Conservation (phyloP, 2,113 vertebrate genomes). For the Psophia crepitans region DNA sequence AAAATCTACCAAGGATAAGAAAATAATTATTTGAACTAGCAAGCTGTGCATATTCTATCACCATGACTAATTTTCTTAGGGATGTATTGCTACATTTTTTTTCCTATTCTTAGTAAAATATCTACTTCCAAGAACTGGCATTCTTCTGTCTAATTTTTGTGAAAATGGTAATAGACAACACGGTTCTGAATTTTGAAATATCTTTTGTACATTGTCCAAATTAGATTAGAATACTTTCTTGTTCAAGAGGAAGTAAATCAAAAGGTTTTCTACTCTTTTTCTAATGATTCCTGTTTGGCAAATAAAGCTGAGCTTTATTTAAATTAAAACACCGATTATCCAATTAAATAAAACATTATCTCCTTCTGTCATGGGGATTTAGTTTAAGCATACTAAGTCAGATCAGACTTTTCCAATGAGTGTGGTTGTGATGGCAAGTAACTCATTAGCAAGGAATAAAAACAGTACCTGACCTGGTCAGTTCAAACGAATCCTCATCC, state of each 20-base stretch:
- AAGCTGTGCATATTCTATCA: background rate
- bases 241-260: background rate
- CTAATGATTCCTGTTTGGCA: background rate
- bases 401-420: background rate
- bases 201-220: background rate
- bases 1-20: background rate
- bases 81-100: background rate
- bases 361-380: background rate
- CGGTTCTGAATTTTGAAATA: background rate
- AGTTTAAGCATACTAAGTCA: background rate
- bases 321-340: background rate
- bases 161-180: background rate
- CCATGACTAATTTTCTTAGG: background rate
- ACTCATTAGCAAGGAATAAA: background rate
- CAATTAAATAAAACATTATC: constrained; percentile 20
- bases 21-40: background rate
- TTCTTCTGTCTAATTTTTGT: background rate
- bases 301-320: constrained; percentile 28
- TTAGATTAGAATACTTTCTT: background rate
- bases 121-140: background rate
- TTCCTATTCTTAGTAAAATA: background rate
- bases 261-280: background rate
- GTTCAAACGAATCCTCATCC: background rate
- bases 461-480: background rate
- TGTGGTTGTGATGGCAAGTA: background rate